Evolutionary conservation across 2,113 vertebrate genomes (phyloP).

Genomic region (Nothobranchius kuhntae): DNA sequence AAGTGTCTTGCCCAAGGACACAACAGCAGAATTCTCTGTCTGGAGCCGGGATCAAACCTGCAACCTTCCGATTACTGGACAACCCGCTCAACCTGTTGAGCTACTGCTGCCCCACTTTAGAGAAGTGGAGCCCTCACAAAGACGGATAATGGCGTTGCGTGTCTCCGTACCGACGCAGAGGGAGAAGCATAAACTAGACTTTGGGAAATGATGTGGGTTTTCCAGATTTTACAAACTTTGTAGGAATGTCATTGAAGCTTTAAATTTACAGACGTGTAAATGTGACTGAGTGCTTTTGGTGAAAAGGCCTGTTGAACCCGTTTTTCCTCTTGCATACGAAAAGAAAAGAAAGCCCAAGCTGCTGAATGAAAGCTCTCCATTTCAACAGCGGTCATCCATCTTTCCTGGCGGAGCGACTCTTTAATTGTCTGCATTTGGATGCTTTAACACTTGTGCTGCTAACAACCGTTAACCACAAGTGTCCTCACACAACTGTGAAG

Average conservation of each 20-base stretch:
- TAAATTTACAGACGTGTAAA: constrained; percentile 1
- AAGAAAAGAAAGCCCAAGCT: constrained; percentile 57
- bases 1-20: too few species aligned
- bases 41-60: too few species aligned
- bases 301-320: constrained; percentile 63
- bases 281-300: constrained; percentile 43
- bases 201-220: too few species aligned
- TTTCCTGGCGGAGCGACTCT: constrained; percentile 82
- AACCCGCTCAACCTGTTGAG: too few species aligned
- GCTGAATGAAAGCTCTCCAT: constrained; percentile 80
- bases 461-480: constrained; percentile 90
- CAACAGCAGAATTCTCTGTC: too few species aligned
- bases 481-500: constrained; percentile 88
- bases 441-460: constrained; percentile 88
- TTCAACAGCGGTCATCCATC: constrained; percentile 83
- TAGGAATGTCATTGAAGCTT: constrained; percentile 1
- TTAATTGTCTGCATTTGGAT: constrained; percentile 87
- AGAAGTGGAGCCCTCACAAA: too few species aligned
- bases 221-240: background rate
- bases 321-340: constrained; percentile 31
- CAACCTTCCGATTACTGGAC: too few species aligned
- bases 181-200: too few species aligned
- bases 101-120: too few species aligned
- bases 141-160: too few species aligned
- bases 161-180: too few species aligned